phyloP scores from a whole-genome alignment of 2,113 vertebrate genomes.

The Xiphophorus hellerii region DNA sequence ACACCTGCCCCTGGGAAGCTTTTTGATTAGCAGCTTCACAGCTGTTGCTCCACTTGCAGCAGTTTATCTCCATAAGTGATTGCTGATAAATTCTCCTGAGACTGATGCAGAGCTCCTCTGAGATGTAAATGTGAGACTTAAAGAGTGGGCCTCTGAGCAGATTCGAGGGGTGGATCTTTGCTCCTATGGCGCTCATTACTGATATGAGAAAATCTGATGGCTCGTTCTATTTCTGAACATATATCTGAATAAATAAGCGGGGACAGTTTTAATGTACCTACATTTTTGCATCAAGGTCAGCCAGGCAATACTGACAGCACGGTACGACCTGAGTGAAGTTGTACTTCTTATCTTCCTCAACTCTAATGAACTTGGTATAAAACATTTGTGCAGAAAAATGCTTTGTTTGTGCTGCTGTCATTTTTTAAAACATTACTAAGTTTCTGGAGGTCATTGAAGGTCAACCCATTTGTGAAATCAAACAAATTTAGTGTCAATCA shows the following conservation, averaged over 20 bases:
- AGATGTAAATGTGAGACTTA: conserved; percentile 53
- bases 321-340: background rate
- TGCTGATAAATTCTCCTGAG: conserved; percentile 73
- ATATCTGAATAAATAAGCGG: conserved; percentile 34
- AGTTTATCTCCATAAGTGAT: conserved; percentile 77
- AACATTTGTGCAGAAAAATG: too few species aligned
- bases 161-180: conserved; percentile 52
- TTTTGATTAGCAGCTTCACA: conserved; percentile 72
- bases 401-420: too few species aligned
- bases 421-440: too few species aligned
- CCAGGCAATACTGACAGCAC: background rate
- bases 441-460: too few species aligned
- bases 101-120: conserved; percentile 58
- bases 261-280: conserved; percentile 41
- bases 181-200: conserved; percentile 63
- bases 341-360: too few species aligned
- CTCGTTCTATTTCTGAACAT: conserved; percentile 22
- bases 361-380: too few species aligned
- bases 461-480: too few species aligned
- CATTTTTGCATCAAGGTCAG: conserved; percentile 13
- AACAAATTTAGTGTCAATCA: too few species aligned
- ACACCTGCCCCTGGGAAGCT: conserved; percentile 69
- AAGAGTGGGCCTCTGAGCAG: conserved; percentile 45
- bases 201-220: conserved; percentile 42
- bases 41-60: conserved; percentile 72